These are phyloP conservation scores for Chelidonichthys spinosus DNA, from an alignment of 2,797 vertebrate species.

Conservation along the genomic window DNA sequence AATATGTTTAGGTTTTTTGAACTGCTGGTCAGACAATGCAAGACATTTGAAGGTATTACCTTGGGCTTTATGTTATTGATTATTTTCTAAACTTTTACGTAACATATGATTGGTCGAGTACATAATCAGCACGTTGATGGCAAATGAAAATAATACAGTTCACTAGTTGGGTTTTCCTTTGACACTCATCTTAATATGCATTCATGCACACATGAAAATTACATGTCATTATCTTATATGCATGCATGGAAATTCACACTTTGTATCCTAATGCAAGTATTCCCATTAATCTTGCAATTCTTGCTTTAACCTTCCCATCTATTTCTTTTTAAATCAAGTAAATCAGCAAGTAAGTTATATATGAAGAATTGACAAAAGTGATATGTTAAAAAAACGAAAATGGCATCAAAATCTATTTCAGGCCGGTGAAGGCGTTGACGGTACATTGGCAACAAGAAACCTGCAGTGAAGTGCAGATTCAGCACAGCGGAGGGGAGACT, in stretches of 20 bases:
- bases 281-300: background rate
- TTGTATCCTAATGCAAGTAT: background rate
- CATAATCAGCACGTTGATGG: background rate
- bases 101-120: background rate
- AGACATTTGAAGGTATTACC: background rate
- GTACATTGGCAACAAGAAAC: conserved; percentile 59
- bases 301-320: background rate
- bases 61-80: background rate
- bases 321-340: background rate
- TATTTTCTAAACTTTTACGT: background rate
- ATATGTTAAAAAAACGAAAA: background rate
- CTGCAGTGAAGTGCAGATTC: conserved; percentile 47
- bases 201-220: background rate
- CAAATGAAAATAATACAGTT: background rate
- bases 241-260: conserved; percentile 16
- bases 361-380: background rate
- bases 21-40: background rate
- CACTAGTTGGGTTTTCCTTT: background rate
- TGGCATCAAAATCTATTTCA: conserved; percentile 34
- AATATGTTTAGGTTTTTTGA: background rate
- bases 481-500: conserved; percentile 44
- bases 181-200: background rate
- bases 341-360: conserved; percentile 5
- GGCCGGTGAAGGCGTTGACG: conserved; percentile 10
- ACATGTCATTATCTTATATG: background rate